Conservation (phyloP, 2,113 vertebrate genomes). For the Aphyosemion australe region DNA sequence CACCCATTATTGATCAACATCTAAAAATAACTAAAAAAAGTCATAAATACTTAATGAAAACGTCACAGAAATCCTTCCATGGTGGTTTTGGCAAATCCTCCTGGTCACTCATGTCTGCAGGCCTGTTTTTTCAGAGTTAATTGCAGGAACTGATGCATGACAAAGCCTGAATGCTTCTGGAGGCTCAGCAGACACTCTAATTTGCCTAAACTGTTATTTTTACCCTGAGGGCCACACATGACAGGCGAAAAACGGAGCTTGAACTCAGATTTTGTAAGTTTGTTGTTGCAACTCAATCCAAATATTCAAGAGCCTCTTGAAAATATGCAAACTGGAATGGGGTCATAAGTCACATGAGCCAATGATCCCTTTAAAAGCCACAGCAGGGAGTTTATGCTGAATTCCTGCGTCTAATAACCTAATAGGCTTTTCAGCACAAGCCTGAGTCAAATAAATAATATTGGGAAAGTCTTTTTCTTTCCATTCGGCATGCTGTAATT, state of each 20-base stretch:
- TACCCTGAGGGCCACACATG: background rate
- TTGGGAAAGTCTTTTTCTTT: background rate
- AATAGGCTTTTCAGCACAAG: background rate
- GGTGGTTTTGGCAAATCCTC: slow-evolving; percentile 19
- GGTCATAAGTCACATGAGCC: slow-evolving; percentile 22
- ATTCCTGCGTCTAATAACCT: too few relatives aligned
- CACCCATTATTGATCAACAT: too few relatives aligned
- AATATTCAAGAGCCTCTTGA: background rate
- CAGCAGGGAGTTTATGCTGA: background rate
- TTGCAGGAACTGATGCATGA: slow-evolving; percentile 17
- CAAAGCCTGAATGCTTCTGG: slow-evolving; percentile 25
- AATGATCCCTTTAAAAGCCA: background rate
- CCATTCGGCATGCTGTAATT: slow-evolving; percentile 62
- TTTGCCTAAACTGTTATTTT: slow-evolving; percentile 7
- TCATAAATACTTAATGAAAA: too few relatives aligned
- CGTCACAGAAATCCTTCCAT: too few relatives aligned
- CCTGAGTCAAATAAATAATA: background rate
- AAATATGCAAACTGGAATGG: background rate
- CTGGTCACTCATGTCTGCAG: slow-evolving; percentile 19
- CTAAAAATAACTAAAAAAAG: too few relatives aligned
- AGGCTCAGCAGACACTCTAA: slow-evolving; percentile 1
- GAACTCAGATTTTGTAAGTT: background rate
- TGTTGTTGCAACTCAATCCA: background rate
- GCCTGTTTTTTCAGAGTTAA: slow-evolving; percentile 7
- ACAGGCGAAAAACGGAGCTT: background rate